Conservation (phyloP, 1,140 invertebrate species). For the Schmidtea mediterranea region DNA sequence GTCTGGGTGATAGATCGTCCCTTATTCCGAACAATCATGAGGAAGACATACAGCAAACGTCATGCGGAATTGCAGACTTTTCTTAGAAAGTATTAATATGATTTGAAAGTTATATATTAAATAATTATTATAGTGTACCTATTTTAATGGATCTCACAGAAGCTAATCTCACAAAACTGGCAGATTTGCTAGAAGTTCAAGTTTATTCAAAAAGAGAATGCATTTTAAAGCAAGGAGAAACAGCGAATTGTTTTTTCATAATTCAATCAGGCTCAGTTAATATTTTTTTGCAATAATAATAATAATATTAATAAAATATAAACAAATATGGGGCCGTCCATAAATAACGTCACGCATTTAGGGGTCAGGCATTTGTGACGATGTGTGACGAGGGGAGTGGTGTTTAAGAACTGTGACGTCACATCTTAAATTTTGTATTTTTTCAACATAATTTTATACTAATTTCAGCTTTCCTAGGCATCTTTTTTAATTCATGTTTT, state of each 20-base stretch:
- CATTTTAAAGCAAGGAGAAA: conserved; percentile 73
- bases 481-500: too few relatives aligned
- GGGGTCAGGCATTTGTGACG: too few relatives aligned
- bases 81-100: conserved; percentile 6
- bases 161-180: conserved; percentile 11
- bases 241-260: conserved; percentile 90
- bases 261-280: conserved; percentile 66
- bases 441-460: too few relatives aligned
- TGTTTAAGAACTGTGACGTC: too few relatives aligned
- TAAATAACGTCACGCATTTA: too few relatives aligned
- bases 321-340: too few relatives aligned
- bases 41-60: conserved; percentile 7
- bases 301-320: too few relatives aligned
- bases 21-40: conserved; percentile 8
- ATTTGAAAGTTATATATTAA: too few relatives aligned
- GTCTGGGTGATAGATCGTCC: conserved; percentile 8
- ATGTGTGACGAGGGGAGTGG: too few relatives aligned
- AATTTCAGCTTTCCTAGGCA: too few relatives aligned
- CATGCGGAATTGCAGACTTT: conserved; percentile 7
- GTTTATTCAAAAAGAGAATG: conserved; percentile 47
- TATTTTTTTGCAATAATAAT: too few relatives aligned
- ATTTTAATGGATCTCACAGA: conserved; percentile 8
- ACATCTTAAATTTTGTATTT: too few relatives aligned
- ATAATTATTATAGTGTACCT: conserved; percentile 33
- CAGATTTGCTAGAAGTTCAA: conserved; percentile 10